Conservation (phyloP, 1,140 invertebrate genomes). For the Helicoverpa zea region DNA sequence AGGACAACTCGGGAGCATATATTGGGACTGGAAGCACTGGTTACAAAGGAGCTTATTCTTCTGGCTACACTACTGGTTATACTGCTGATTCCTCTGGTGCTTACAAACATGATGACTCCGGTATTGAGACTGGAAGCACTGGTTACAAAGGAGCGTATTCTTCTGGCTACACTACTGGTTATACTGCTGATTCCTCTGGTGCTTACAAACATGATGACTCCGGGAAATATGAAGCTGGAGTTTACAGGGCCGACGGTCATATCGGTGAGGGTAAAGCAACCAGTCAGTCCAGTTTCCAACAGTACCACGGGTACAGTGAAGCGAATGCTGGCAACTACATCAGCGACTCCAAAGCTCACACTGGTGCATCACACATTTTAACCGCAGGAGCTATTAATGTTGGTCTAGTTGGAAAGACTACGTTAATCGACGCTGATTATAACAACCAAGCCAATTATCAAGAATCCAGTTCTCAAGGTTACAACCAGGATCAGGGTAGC, state of each 20-base stretch:
- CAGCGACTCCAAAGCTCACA: conserved; percentile 68
- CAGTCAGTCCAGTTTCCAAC: conserved; percentile 42
- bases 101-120: conserved; percentile 58
- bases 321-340: conserved; percentile 71
- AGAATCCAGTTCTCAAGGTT: conserved; percentile 22
- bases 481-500: conserved; percentile 55
- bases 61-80: conserved; percentile 63
- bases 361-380: conserved; percentile 77
- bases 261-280: conserved; percentile 52
- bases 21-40: conserved; percentile 49
- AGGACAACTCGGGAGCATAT: conserved; percentile 76
- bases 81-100: conserved; percentile 67
- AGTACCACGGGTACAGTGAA: conserved; percentile 62
- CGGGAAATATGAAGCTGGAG: conserved; percentile 65
- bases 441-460: conserved; percentile 67
- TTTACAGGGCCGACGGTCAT: conserved; percentile 62
- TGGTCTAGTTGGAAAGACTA: conserved; percentile 84
- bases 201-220: conserved; percentile 70
- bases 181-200: conserved; percentile 65
- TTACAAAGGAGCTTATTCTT: conserved; percentile 43
- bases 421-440: conserved; percentile 76
- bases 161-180: conserved; percentile 61
- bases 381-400: conserved; percentile 85
- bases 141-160: conserved; percentile 42
- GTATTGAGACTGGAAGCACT: conserved; percentile 49